Evolutionary conservation across 2,113 vertebrate genomes (phyloP).

Genomic region (Forbesichthys papilliferus): DNA sequence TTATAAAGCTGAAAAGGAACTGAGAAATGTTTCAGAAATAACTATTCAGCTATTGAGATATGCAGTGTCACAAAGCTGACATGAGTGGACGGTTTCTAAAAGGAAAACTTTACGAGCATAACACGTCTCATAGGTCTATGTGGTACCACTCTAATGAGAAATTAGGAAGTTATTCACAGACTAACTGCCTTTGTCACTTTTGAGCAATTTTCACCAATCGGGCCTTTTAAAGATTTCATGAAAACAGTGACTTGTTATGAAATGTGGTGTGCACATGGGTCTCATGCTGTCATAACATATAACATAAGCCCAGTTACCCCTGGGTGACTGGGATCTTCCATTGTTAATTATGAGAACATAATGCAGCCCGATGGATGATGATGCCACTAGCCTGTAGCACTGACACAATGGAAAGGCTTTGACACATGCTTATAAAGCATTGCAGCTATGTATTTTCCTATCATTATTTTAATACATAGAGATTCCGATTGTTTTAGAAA

Average conservation of each 20-base stretch:
- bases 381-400: conserved; percentile 28
- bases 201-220: too few species aligned
- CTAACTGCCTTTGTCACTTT: conserved; percentile 5
- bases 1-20: conserved; percentile 47
- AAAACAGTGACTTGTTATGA: too few species aligned
- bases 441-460: too few species aligned
- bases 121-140: conserved; percentile 9
- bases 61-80: conserved; percentile 63
- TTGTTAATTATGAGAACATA: conserved; percentile 52
- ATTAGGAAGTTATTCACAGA: conserved; percentile 36
- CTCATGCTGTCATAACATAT: conserved; percentile 13
- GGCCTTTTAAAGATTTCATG: too few species aligned
- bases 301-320: conserved; percentile 13
- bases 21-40: conserved; percentile 61
- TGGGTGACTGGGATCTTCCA: conserved; percentile 39
- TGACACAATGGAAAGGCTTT: conserved; percentile 18
- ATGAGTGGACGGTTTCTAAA: conserved; percentile 65
- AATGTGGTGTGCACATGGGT: conserved; percentile 8
- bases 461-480: too few species aligned
- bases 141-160: conserved; percentile 24
- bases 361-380: conserved; percentile 41
- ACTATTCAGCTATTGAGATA: conserved; percentile 62
- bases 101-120: conserved; percentile 49
- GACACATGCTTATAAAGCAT: not conserved
- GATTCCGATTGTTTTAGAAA: too few species aligned